These are phyloP conservation scores for Lasioglossum vierecki DNA, from an alignment of 2,888 invertebrate species.

Conservation along the genomic window DNA sequence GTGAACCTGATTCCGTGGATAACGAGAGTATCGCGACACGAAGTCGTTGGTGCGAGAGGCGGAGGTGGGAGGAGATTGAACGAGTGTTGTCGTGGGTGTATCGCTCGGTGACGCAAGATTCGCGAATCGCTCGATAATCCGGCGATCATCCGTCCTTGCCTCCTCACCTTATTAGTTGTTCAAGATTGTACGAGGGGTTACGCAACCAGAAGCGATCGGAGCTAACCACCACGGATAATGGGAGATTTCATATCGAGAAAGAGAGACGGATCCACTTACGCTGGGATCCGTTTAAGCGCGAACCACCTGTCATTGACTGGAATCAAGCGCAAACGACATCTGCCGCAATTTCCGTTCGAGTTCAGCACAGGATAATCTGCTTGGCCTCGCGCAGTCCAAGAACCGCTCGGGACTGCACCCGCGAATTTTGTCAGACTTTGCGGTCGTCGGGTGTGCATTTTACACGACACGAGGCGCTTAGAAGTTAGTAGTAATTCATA, in stretches of 20 bases:
- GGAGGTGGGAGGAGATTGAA: not conserved
- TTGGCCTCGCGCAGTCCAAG: not conserved
- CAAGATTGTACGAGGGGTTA: constrained; percentile 14
- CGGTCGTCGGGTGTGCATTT: not conserved
- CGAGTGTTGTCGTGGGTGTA: not conserved
- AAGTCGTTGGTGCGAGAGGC: not conserved
- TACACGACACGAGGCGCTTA: not conserved
- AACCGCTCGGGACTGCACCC: not conserved
- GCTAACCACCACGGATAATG: constrained; percentile 15
- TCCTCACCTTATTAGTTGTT: constrained; percentile 4
- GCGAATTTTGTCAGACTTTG: not conserved
- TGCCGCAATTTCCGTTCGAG: constrained; percentile 18
- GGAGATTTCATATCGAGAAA: constrained; percentile 10
- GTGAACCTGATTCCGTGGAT: not conserved
- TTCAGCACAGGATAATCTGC: constrained; percentile 21
- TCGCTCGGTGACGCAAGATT: constrained; percentile 20
- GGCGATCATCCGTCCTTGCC: constrained; percentile 14
- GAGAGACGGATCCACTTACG: constrained; percentile 22
- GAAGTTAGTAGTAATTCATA: not conserved
- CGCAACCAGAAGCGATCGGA: constrained; percentile 26
- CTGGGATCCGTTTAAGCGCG: constrained; percentile 32
- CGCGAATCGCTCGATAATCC: constrained; percentile 1
- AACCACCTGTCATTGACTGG: constrained; percentile 27
- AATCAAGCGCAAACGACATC: constrained; percentile 30
- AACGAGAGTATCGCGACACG: not conserved